Evolutionary conservation across 2,113 vertebrate species (phyloP).

Genomic region (Hoplias malabaricus): DNA sequence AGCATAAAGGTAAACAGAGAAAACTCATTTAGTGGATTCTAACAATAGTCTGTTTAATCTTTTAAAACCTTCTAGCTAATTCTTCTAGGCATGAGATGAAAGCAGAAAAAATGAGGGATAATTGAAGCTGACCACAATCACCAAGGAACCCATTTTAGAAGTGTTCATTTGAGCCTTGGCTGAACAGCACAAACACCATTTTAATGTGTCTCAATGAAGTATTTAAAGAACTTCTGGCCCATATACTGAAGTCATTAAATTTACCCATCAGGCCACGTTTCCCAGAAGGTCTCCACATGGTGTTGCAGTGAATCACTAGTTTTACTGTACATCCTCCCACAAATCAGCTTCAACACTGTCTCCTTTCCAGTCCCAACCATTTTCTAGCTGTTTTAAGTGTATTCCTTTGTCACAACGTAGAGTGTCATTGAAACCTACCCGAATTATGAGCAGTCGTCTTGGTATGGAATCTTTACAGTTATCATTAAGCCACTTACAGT

Average conservation of each 20-base stretch:
- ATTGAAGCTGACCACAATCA: constrained; percentile 5
- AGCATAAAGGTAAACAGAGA: too few species aligned
- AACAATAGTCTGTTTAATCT: too few species aligned
- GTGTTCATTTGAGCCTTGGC: neutral
- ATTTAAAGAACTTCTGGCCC: constrained; percentile 4
- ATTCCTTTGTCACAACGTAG: neutral
- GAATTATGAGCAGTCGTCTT: neutral
- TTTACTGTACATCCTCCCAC: constrained; percentile 39
- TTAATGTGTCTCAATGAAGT: constrained; percentile 14
- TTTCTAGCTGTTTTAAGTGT: neutral
- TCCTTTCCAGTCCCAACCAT: neutral
- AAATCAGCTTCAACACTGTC: constrained; percentile 18
- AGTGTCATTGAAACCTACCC: neutral
- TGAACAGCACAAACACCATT: constrained; percentile 2
- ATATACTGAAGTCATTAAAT: constrained; percentile 18
- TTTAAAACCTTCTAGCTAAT: neutral
- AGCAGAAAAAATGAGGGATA: neutral
- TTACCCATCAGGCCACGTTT: constrained; percentile 25
- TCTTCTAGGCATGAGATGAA: neutral
- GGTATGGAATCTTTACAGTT: neutral
- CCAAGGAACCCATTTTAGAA: constrained; percentile 5
- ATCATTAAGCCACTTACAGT: neutral
- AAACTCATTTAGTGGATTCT: neutral
- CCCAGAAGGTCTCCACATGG: constrained; percentile 48
- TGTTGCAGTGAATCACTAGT: constrained; percentile 36